phyloP scores from a whole-genome alignment of 2,888 invertebrate species.

The Plebejus argus region DNA sequence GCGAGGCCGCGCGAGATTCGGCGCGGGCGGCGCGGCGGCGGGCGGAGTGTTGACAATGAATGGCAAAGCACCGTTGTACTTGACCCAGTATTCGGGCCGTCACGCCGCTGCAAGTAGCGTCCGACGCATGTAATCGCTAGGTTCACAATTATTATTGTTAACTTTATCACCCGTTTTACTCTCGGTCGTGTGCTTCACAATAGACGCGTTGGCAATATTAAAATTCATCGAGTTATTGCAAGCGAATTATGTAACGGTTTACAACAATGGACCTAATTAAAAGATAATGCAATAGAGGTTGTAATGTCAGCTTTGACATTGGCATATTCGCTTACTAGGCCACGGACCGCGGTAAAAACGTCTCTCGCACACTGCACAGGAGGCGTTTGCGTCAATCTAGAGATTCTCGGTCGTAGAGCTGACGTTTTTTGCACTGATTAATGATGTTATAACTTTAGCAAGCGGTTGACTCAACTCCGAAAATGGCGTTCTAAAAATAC shows the following conservation, averaged over 20 bases:
- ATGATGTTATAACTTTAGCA: slow-evolving; percentile 34
- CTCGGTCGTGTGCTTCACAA: slow-evolving; percentile 1
- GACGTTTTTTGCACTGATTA: slow-evolving; percentile 51
- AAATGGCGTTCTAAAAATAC: slow-evolving; percentile 35
- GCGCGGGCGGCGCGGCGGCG: slow-evolving; percentile 45
- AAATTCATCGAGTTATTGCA: slow-evolving; percentile 24
- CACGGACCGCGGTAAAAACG: slow-evolving; percentile 49
- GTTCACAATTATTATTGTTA: slow-evolving; percentile 28
- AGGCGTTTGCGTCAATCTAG: slow-evolving; percentile 65
- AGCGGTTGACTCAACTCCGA: not conserved
- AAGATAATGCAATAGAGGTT: slow-evolving; percentile 42
- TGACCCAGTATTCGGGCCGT: slow-evolving; percentile 75
- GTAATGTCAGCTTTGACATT: slow-evolving; percentile 70
- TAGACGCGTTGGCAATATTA: slow-evolving; percentile 20
- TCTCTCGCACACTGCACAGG: slow-evolving; percentile 66
- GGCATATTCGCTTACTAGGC: slow-evolving; percentile 70
- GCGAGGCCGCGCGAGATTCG: slow-evolving; percentile 63
- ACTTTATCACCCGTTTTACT: slow-evolving; percentile 8
- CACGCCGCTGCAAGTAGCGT: slow-evolving; percentile 53
- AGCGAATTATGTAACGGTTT: slow-evolving; percentile 36
- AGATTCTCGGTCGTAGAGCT: slow-evolving; percentile 53
- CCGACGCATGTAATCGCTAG: slow-evolving; percentile 37
- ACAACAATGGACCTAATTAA: slow-evolving; percentile 42
- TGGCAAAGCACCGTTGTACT: slow-evolving; percentile 79
- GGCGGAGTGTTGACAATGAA: slow-evolving; percentile 69